phyloP scores from a whole-genome alignment of 2,113 vertebrate genomes.

The Rhinopomastus cyanomelas region DNA sequence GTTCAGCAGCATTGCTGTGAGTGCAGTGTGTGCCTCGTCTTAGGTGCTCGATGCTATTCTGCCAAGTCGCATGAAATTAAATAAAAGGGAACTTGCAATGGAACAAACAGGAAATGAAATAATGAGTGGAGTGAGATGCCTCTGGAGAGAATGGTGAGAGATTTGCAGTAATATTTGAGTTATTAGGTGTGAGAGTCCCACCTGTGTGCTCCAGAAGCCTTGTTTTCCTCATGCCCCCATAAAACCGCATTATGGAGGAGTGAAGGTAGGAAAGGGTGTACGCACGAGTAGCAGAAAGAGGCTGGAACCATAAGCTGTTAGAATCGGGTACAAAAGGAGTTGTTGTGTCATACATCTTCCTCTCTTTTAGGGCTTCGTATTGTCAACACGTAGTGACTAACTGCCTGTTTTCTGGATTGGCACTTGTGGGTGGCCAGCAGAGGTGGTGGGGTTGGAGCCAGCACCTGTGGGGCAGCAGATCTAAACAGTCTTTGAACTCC shows the following conservation, averaged over 20 bases:
- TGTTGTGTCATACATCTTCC: not conserved
- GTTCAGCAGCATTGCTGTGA: not conserved
- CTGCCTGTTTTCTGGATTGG: too few relatives aligned
- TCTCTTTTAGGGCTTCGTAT: not conserved
- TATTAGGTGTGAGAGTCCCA: conserved; percentile 43
- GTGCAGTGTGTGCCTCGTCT: not conserved
- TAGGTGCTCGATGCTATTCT: conserved; percentile 39
- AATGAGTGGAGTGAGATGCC: conserved; percentile 3
- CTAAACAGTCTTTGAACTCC: too few relatives aligned
- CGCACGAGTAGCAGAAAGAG: not conserved
- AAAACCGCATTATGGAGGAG: not conserved
- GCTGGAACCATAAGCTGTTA: not conserved
- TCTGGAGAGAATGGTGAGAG: not conserved
- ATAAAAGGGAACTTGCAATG: not conserved
- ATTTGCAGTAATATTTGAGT: conserved; percentile 32
- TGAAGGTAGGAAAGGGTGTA: not conserved
- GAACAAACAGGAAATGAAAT: conserved; percentile 54
- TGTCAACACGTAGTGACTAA: too few relatives aligned
- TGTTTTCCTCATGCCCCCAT: not conserved
- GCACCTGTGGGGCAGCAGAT: too few relatives aligned
- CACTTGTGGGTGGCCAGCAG: too few relatives aligned
- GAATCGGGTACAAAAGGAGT: not conserved
- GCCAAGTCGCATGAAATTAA: conserved; percentile 34
- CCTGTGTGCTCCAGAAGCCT: conserved; percentile 6
- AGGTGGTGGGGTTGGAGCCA: too few relatives aligned